Evolutionary conservation across 37 sponge, comb jelly and placozoan species (phyloP).

Genomic region (Trichoplax adhaerens): DNA sequence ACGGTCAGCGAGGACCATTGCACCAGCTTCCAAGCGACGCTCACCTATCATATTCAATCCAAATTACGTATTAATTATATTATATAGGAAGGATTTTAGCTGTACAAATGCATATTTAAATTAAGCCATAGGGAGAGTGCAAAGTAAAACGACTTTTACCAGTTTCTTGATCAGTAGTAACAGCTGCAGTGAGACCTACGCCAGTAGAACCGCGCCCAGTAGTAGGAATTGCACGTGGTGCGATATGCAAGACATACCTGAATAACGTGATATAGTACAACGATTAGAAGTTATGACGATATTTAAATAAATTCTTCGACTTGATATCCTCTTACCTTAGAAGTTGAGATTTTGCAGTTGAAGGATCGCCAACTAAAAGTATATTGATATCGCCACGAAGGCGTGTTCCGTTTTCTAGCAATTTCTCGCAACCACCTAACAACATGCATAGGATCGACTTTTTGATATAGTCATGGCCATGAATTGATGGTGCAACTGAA

Average conservation of each 20-base stretch:
- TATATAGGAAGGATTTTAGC: not conserved
- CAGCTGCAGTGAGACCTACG: conserved; percentile 96
- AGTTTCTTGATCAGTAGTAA: conserved; percentile 91
- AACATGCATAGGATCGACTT: conserved; percentile 82
- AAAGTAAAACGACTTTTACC: conserved; percentile 11
- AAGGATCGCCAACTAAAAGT: conserved; percentile 88
- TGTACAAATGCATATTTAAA: not conserved
- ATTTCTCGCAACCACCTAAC: conserved; percentile 95
- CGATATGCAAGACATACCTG: conserved; percentile 74
- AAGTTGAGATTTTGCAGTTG: conserved; percentile 96
- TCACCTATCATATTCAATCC: conserved; percentile 27
- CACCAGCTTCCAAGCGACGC: conserved; percentile 78
- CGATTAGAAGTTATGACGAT: no score
- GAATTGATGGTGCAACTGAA: conserved; percentile 93
- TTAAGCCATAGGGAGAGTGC: not conserved
- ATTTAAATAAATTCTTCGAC: no score
- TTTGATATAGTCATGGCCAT: conserved; percentile 86
- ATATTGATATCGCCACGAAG: conserved; percentile 75
- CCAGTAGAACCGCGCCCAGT: conserved; percentile 95
- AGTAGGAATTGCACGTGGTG: conserved; percentile 91
- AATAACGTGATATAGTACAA: not conserved
- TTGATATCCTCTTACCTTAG: conserved; percentile 14
- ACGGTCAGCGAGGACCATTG: conserved; percentile 97
- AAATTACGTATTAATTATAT: conserved; percentile 1
- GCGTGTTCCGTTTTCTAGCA: conserved; percentile 22